Evolutionary conservation across 2,797 vertebrate genomes (phyloP), one percentile per base, ranked within the genome.

Genomic region (Aselliscus stoliczkanus): DNA sequence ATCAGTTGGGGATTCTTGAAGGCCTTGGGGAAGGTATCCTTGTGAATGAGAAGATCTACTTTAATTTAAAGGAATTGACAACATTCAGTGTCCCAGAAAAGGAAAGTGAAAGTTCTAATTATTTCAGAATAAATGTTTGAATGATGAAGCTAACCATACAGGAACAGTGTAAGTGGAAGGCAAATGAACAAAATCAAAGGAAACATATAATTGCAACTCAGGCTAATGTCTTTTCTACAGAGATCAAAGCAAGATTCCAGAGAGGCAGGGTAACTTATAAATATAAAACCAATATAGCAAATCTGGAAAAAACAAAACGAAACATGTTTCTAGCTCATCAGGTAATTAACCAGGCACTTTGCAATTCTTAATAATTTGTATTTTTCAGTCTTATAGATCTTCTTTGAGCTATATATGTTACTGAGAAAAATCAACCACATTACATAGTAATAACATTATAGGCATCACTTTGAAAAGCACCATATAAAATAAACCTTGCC

Each of bases 401-500:
- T 95, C 60, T 4, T 50, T 39, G 60, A 69, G 25, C 67, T 90
- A 76, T 42, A 67, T 81, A 39, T 7, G 2, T 85, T 90, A 81
- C 56, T 65, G 79, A 96, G 89, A 93, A 96, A 96, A 96, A 96
- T 79, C 52, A 88, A 47, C 83, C 34, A 64, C 72, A 67, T 86
- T 91, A 88, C 52, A 93, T 52, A 93, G 91, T 83, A 79, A 44
- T 96, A 56, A 92, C 70, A 75, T 95, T 82, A 64, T 95, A 93
- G 60, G 42, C 47, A 69, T 92, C 60, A 76, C 84, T 96, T 85
- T 83, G 90, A 95, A 96, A 95, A 95, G 73, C 37, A 93, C 72
- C 73, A 69, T 44, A 31, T 94, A 92, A 97, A 93, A 89, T 95
- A 96, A 97, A 96, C 84, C 97, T 29, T 65, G 88, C 75, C 72